These are phyloP conservation scores for Amblyteles armatorius DNA, from an alignment of 2,888 invertebrate genomes.

Conservation along the genomic window DNA sequence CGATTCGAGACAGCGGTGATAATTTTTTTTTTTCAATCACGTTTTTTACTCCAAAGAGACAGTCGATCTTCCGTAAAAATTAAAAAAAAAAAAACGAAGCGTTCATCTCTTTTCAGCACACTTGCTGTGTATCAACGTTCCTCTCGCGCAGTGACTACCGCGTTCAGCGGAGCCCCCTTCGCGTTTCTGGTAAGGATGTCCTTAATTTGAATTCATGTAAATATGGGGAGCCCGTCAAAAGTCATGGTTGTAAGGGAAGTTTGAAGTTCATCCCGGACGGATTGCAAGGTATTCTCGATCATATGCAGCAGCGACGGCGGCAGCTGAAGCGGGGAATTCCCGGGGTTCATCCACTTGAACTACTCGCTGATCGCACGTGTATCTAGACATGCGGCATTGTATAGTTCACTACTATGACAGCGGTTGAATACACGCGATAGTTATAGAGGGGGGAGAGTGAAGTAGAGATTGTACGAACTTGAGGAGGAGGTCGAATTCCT, in stretches of 20 bases:
- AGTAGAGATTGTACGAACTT: conserved; percentile 69
- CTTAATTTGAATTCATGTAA: not conserved
- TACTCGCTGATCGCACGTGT: conserved; percentile 10
- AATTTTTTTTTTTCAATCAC: too few species aligned
- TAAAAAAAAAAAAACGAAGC: too few species aligned
- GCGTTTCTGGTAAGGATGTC: too few species aligned
- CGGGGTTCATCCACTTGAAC: conserved; percentile 56
- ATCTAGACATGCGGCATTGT: not conserved
- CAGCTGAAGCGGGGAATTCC: conserved; percentile 13
- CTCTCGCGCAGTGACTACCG: too few species aligned
- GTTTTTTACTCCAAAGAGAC: too few species aligned
- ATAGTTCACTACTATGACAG: conserved; percentile 2
- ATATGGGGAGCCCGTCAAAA: not conserved
- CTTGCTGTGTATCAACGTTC: too few species aligned
- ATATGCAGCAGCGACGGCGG: conserved; percentile 35
- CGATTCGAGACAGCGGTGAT: too few species aligned
- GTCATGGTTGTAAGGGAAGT: conserved; percentile 9
- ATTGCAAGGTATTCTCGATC: conserved; percentile 50
- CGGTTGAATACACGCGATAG: conserved; percentile 27
- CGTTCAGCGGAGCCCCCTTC: too few species aligned
- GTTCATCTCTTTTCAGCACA: too few species aligned
- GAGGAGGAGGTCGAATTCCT: conserved; percentile 72
- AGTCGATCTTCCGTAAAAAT: too few species aligned
- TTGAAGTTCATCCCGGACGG: conserved; percentile 40
- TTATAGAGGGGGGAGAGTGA: conserved; percentile 2